Base-by-base conservation (phyloP, 1,140 invertebrate genomes). In the Hylyphantes graminicola region DNA sequence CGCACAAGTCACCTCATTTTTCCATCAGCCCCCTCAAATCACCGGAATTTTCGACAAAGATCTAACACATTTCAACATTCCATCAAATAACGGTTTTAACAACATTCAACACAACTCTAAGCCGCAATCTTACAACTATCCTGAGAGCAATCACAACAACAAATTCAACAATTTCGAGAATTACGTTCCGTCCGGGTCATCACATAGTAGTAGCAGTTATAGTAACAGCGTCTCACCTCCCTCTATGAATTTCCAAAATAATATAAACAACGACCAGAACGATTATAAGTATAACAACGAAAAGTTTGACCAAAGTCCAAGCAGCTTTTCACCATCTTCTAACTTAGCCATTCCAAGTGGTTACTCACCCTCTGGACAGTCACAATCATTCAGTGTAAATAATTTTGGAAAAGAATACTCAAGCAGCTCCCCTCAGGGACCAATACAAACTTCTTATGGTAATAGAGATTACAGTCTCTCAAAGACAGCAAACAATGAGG, bases 231-330 rank as follows among this genome's bases (percentile, higher is more conserved):
- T 35, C 12, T 48, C 70, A 65, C 59, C 57, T 35, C 61, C 57
- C 17, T 50, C 35, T 55, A n/a, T 35, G 0, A n/a, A 13, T 15
- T 74, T 19, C 7, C 80, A 82, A 17, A 61, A 48, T 48, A 21
- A 61, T 63, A 53, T 17, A 17, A 17, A 11, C 11, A 53, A 17
- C n/a, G 15, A 21, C 9, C 13, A 53, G 11, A 57, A 74, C 50
- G 9, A n/a, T 9, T 17, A 51, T 53, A 82, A 65, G 19, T n/a
- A 77, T 12, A 48, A 78, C n/a, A 82, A 82, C 51, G 80, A 82
- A 64, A 82, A 82, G 48, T 82, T 64, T 65, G 72, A 82, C 50
- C 70, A 73, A 55, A 64, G 48, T 48, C 10, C 70, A 10, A 82
- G 61, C 55, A 70, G 54, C 35, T 82, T 65, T 70, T 35, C 59